Conservation (phyloP, 64 coral and sea anemone species). For the Astreopora myriophthalma region DNA sequence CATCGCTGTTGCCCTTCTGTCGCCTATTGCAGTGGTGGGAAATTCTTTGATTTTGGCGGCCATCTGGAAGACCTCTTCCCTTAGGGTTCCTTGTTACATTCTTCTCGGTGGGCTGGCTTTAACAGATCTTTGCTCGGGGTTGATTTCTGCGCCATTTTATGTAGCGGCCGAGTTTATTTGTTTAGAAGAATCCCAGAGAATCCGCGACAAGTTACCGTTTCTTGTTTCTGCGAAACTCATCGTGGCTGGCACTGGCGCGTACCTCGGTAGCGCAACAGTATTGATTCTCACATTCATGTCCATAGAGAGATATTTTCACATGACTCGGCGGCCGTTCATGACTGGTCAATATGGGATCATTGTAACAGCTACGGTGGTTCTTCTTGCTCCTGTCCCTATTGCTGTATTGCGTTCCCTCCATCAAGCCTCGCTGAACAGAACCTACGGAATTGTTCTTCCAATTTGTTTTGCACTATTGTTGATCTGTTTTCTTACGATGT, state of each 20-base stretch:
- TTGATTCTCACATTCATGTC: neutral
- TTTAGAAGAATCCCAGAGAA: neutral
- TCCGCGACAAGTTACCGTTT: neutral
- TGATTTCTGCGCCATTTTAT: neutral
- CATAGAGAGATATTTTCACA: neutral
- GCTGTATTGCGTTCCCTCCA: neutral
- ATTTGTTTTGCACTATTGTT: neutral
- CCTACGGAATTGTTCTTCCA: neutral
- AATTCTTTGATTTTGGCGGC: neutral
- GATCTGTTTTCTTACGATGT: neutral
- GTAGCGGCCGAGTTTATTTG: neutral
- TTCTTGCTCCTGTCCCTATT: neutral
- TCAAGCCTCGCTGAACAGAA: neutral
- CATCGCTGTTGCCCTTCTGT: neutral
- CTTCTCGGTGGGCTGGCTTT: neutral
- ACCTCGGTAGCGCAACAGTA: neutral
- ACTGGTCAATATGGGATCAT: neutral
- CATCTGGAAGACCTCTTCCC: neutral
- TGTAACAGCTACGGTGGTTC: neutral
- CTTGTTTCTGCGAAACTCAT: neutral
- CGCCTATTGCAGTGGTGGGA: neutral
- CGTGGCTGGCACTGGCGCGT: neutral
- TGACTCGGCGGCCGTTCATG: neutral
- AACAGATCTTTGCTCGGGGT: neutral
- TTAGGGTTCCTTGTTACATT: neutral